phyloP scores from a whole-genome alignment of 2,888 invertebrate species.

The Masnerella sp. region DNA sequence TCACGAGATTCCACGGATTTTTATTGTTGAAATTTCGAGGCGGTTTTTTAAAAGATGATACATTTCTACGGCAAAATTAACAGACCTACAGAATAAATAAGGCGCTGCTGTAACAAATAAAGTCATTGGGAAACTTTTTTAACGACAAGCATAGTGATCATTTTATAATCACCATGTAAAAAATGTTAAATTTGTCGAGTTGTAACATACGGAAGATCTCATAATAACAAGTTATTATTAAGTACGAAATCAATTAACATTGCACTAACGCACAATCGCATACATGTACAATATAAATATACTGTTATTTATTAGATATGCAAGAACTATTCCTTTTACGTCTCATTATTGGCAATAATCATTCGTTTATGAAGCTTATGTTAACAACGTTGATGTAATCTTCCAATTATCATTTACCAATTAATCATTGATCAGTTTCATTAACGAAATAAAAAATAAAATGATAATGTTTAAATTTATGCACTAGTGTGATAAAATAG shows the following conservation, averaged over 20 bases:
- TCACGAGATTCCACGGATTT: slow-evolving; percentile 26
- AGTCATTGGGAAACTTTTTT: slow-evolving; percentile 27
- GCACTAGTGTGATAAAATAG: too few relatives aligned
- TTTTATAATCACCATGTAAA: slow-evolving; percentile 49
- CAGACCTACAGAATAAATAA: too few relatives aligned
- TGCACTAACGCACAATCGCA: slow-evolving; percentile 54
- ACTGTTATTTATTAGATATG: too few relatives aligned
- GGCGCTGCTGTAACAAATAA: slow-evolving; percentile 5
- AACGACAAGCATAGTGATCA: slow-evolving; percentile 23
- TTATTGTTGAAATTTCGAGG: slow-evolving; percentile 13
- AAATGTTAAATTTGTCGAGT: slow-evolving; percentile 31
- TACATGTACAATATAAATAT: slow-evolving; percentile 59
- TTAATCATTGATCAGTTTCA: too few relatives aligned
- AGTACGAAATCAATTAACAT: slow-evolving; percentile 53
- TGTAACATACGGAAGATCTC: slow-evolving; percentile 49
- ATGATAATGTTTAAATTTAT: too few relatives aligned
- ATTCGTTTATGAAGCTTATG: too few relatives aligned
- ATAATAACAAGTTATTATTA: slow-evolving; percentile 46
- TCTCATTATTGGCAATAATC: too few relatives aligned
- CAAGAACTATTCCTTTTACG: too few relatives aligned
- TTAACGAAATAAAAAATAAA: too few relatives aligned
- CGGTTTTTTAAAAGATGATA: slow-evolving; percentile 5
- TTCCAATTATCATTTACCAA: too few relatives aligned
- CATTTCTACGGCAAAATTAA: slow-evolving; percentile 16
- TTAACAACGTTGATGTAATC: too few relatives aligned